Conservation (phyloP, 2,113 vertebrate species). For the Paratilapia polleni region DNA sequence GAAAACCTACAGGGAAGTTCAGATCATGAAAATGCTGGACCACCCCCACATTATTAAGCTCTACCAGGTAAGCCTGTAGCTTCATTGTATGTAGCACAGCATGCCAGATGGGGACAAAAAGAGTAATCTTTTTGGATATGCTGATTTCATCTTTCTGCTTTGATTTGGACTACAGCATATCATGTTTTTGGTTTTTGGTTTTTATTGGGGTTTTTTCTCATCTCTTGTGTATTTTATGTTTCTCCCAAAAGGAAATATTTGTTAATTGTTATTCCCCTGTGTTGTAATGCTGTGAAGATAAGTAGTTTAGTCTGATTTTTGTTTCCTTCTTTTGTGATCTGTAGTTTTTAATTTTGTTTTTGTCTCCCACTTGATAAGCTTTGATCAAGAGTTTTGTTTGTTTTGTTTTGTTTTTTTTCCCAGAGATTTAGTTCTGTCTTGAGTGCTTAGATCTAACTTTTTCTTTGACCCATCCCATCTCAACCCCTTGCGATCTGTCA, state of each 20-base stretch:
- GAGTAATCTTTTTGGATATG: background rate
- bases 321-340: background rate
- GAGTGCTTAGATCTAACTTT: background rate
- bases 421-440: background rate
- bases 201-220: no score
- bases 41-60: constrained; percentile 98
- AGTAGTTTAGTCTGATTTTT: background rate
- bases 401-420: no score
- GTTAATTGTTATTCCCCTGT: background rate
- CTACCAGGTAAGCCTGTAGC: constrained; percentile 87
- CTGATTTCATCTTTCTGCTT: background rate
- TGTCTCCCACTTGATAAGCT: background rate
- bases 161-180: background rate
- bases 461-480: background rate
- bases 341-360: background rate
- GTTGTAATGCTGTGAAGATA: background rate
- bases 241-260: background rate
- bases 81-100: background rate
- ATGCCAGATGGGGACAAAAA: background rate
- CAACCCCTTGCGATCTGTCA: background rate
- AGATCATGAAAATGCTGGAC: constrained; percentile 98
- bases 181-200: no score
- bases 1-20: constrained; percentile 97
- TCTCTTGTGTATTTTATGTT: background rate
- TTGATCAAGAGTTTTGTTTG: background rate